Percentiles rank a stretch among this genome's conserved stretches.
These are phyloP conservation scores for Aplocera efformata DNA, from an alignment of 2,888 invertebrate genomes.

Conservation along the genomic window DNA sequence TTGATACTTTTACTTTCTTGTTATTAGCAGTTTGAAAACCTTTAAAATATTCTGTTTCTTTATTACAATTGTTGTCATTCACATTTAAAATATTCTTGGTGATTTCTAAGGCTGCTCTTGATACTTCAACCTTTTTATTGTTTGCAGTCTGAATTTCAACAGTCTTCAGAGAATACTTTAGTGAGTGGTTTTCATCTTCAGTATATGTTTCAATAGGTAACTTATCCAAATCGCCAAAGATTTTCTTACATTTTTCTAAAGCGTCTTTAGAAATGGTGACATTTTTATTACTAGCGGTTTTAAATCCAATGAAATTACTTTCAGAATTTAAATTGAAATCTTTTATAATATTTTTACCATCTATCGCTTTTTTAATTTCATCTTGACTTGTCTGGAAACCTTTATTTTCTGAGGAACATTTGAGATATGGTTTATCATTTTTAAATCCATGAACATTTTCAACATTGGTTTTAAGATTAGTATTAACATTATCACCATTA, in stretches of 20 bases:
- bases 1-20: constrained; percentile 7
- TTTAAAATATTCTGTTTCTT: neutral
- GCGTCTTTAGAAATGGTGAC: constrained; percentile 49
- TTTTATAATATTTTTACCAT: constrained; percentile 43
- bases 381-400: constrained; percentile 50
- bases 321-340: constrained; percentile 30
- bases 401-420: neutral
- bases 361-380: neutral
- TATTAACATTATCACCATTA: constrained; percentile 21
- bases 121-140: constrained; percentile 41
- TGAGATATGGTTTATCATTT: constrained; percentile 2
- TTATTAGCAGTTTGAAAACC: constrained; percentile 16
- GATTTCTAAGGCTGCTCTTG: constrained; percentile 41
- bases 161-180: neutral
- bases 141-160: constrained; percentile 51
- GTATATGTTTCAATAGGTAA: neutral
- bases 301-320: constrained; percentile 39
- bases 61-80: constrained; percentile 24
- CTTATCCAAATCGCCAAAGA: constrained; percentile 27
- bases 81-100: constrained; percentile 37
- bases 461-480: neutral
- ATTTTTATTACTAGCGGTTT: constrained; percentile 59
- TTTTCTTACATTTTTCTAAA: constrained; percentile 38
- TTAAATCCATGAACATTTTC: constrained; percentile 5
- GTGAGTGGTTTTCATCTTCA: neutral